These are phyloP conservation scores for Podabrus alpinus DNA, from an alignment of 2,888 invertebrate genomes.

Conservation along the genomic window DNA sequence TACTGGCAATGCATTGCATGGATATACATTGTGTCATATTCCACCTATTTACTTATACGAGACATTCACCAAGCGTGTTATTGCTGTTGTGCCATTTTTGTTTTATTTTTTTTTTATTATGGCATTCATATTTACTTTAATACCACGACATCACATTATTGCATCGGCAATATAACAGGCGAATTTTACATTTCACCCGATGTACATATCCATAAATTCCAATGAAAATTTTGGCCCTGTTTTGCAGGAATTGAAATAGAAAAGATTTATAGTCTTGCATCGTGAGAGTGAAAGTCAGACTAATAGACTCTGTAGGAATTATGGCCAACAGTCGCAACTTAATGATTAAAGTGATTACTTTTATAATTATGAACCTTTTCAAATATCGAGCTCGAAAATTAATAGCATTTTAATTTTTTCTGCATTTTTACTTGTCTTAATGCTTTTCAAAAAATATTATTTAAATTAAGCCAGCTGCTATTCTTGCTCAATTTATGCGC, in stretches of 20 bases:
- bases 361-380: neutral
- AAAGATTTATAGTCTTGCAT: neutral
- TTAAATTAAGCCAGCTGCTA: conserved; percentile 31
- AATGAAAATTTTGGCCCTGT: neutral
- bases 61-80: conserved; percentile 28
- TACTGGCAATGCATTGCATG: neutral
- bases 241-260: neutral
- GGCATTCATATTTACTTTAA: conserved; percentile 27
- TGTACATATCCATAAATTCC: neutral
- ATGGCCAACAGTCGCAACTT: neutral
- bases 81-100: conserved; percentile 30
- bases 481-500: conserved; percentile 22
- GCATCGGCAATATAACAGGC: neutral
- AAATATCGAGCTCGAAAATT: conserved; percentile 12
- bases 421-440: conserved; percentile 30
- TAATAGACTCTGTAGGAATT: neutral
- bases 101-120: conserved; percentile 39
- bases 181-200: conserved; percentile 32
- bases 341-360: neutral
- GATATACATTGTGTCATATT: neutral
- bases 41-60: conserved; percentile 26
- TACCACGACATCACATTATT: neutral
- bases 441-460: conserved; percentile 32
- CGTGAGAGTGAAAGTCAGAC: neutral
- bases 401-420: conserved; percentile 34